These are phyloP conservation scores for Limnodromus scolopaceus DNA, from an alignment of 2,797 vertebrate species.

Conservation along the genomic window DNA sequence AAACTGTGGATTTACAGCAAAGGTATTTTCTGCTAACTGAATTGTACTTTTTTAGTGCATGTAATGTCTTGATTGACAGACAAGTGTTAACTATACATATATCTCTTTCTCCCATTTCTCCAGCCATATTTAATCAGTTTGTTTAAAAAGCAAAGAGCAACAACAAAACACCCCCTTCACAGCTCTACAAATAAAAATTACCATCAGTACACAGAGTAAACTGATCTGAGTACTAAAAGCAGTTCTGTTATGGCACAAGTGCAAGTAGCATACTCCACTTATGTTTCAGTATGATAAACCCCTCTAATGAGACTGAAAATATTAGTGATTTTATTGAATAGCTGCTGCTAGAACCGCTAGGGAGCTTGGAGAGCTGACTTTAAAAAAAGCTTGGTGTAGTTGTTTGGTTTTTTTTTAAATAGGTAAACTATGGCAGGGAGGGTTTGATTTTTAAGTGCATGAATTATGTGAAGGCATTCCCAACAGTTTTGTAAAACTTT, in stretches of 20 bases:
- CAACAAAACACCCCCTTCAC: too few relatives aligned
- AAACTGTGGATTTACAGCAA: constrained; percentile 85
- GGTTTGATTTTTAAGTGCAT: background rate
- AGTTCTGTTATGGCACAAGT: background rate
- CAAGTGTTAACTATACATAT: background rate
- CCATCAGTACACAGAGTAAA: background rate
- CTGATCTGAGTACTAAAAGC: background rate
- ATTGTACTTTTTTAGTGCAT: background rate
- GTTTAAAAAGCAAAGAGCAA: background rate
- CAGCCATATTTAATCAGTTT: background rate
- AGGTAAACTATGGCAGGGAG: background rate
- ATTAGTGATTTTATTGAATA: background rate
- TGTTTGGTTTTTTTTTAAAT: background rate
- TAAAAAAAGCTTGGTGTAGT: background rate
- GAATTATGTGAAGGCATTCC: background rate
- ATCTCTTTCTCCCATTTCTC: background rate
- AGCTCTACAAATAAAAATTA: background rate
- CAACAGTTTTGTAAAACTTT: background rate
- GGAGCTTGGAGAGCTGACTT: background rate
- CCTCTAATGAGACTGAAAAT: background rate
- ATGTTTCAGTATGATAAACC: background rate
- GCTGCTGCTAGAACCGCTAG: background rate
- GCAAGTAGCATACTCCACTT: background rate
- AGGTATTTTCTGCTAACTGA: constrained; percentile 79
- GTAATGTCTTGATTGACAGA: background rate